Conservation (phyloP, 2,888 invertebrate species). For the Dusona sp. region DNA sequence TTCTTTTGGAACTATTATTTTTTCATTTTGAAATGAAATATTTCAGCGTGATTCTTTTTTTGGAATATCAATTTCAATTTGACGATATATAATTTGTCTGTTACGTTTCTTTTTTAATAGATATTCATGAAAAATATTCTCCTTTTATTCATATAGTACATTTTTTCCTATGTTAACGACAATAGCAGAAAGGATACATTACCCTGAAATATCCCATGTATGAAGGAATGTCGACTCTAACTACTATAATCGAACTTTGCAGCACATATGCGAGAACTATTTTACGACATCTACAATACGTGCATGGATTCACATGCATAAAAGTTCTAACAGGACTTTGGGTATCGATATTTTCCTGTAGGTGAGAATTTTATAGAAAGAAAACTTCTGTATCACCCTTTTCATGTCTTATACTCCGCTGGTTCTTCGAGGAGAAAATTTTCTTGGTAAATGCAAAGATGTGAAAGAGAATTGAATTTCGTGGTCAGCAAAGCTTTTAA, state of each 20-base stretch:
- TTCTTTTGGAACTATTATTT: too few relatives aligned
- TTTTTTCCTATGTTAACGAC: too few relatives aligned
- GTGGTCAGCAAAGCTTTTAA: conserved; percentile 20
- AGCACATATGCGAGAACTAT: background rate
- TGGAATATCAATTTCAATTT: background rate
- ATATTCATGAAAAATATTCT: too few relatives aligned
- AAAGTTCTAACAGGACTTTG: background rate
- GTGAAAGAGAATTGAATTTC: background rate
- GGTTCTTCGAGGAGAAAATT: background rate
- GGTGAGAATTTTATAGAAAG: background rate
- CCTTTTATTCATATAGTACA: too few relatives aligned
- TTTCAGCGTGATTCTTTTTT: too few relatives aligned
- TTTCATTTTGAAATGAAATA: too few relatives aligned
- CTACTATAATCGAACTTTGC: too few relatives aligned
- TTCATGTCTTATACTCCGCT: background rate
- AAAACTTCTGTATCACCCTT: background rate
- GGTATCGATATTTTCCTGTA: background rate
- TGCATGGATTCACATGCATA: background rate
- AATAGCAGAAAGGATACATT: too few relatives aligned
- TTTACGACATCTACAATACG: background rate
- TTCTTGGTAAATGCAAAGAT: background rate
- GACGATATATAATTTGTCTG: background rate
- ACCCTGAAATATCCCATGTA: background rate
- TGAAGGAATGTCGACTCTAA: background rate
- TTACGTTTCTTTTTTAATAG: background rate